phyloP scores from a whole-genome alignment of 2,888 invertebrate genomes.

The Acanthosoma haemorrhoidale region DNA sequence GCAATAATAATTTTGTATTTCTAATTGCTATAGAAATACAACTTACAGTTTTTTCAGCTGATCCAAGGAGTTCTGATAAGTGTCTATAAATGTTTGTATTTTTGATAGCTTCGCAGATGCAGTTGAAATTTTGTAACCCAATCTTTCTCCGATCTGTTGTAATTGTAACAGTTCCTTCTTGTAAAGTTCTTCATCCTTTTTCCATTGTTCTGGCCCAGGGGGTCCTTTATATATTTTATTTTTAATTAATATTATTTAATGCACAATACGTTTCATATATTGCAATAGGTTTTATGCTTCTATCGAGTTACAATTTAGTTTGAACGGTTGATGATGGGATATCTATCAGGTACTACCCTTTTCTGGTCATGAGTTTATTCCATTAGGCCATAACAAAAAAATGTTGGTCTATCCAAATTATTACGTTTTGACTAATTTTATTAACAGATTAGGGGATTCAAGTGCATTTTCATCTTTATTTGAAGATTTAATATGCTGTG shows the following conservation, averaged over 20 bases:
- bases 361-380: too few relatives aligned
- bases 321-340: background rate
- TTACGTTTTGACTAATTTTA: too few relatives aligned
- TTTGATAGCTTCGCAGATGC: background rate
- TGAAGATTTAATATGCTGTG: too few relatives aligned
- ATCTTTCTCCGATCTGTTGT: constrained; percentile 2
- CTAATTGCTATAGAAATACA: background rate
- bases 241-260: background rate
- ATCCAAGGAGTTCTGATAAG: background rate
- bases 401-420: too few relatives aligned
- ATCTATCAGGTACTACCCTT: background rate
- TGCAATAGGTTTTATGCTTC: too few relatives aligned
- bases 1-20: too few relatives aligned
- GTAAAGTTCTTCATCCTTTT: background rate
- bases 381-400: too few relatives aligned
- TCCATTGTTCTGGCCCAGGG: constrained; percentile 1
- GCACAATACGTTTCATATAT: too few relatives aligned
- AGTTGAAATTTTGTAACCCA: constrained; percentile 11
- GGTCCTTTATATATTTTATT: background rate
- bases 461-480: too few relatives aligned
- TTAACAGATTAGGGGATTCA: too few relatives aligned
- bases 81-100: constrained; percentile 2
- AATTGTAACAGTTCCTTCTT: background rate
- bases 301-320: too few relatives aligned
- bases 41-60: constrained; percentile 25